A percentile compares a stretch with the other conserved stretches of the same genome.
These are phyloP conservation scores for Marcusenius ussheri DNA, from an alignment of 2,113 vertebrate genomes.

Conservation along the genomic window DNA sequence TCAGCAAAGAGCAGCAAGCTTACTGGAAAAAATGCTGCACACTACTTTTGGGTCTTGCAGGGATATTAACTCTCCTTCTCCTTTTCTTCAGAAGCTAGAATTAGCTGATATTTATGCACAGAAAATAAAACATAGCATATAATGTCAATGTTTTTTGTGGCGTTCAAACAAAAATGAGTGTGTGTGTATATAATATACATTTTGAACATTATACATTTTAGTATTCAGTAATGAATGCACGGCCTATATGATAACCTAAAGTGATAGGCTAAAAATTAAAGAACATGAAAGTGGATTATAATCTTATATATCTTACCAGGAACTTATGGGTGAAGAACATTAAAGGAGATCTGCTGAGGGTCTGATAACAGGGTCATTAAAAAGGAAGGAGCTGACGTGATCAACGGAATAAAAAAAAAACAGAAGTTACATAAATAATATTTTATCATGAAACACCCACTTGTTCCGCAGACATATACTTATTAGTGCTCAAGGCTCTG, in stretches of 20 bases:
- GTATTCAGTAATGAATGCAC: not conserved
- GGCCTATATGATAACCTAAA: not conserved
- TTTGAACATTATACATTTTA: not conserved
- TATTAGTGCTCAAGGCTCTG: slow-evolving; percentile 1
- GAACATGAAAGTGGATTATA: not conserved
- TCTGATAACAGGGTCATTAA: slow-evolving; percentile 18
- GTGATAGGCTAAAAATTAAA: not conserved
- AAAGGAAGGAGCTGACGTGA: slow-evolving; percentile 1
- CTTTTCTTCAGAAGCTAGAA: not conserved
- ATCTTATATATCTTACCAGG: not conserved
- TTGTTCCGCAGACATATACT: not conserved
- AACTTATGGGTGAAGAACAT: not conserved
- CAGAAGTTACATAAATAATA: slow-evolving; percentile 23
- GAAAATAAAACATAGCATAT: not conserved
- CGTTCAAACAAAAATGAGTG: not conserved
- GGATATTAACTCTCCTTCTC: slow-evolving; percentile 42
- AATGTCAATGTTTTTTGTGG: not conserved
- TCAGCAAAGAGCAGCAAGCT: slow-evolving; percentile 78
- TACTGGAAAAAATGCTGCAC: slow-evolving; percentile 73
- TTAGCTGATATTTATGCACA: not conserved
- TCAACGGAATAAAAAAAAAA: slow-evolving; percentile 3
- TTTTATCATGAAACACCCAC: slow-evolving; percentile 10
- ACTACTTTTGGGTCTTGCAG: slow-evolving; percentile 52
- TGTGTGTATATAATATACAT: not conserved
- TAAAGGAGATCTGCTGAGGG: slow-evolving; percentile 3